Evolutionary conservation across 2,888 invertebrate species (phyloP).

Genomic region (Tetragnatha montana): DNA sequence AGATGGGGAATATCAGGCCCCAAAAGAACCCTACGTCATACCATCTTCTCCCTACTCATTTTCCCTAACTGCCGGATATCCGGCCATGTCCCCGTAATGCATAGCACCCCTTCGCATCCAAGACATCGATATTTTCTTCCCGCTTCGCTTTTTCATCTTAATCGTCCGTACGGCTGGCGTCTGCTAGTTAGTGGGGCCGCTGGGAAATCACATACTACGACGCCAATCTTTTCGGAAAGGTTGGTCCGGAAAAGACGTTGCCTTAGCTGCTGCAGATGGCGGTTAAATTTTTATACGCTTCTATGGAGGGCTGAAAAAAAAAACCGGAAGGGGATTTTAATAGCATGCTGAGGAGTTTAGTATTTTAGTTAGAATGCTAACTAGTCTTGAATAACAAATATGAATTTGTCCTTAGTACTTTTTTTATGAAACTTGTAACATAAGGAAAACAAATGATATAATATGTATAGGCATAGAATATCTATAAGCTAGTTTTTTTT

Average conservation of each 20-base stretch:
- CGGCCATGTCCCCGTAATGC: constrained; percentile 11
- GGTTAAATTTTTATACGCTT: background rate
- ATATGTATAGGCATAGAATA: too few species aligned
- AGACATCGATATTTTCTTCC: constrained; percentile 34
- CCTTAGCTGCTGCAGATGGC: background rate
- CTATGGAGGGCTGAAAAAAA: too few species aligned
- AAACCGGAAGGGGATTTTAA: too few species aligned
- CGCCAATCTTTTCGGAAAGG: background rate
- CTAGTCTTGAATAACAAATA: too few species aligned
- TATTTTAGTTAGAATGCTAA: too few species aligned
- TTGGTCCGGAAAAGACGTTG: background rate
- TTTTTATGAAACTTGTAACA: too few species aligned
- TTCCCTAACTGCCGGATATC: constrained; percentile 29
- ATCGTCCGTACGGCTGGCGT: background rate
- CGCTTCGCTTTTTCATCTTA: constrained; percentile 16
- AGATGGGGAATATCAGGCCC: too few species aligned
- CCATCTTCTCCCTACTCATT: constrained; percentile 13
- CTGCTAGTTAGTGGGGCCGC: constrained; percentile 13
- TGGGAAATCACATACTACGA: constrained; percentile 26
- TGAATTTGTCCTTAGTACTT: too few species aligned
- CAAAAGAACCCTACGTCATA: too few species aligned
- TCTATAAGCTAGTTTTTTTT: too few species aligned
- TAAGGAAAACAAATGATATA: too few species aligned
- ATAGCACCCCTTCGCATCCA: constrained; percentile 13
- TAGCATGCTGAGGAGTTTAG: too few species aligned